Evolutionary conservation across 2,113 vertebrate genomes (phyloP), one percentile per base, ranked within the genome.

Genomic region (Cheirogaleus medius): DNA sequence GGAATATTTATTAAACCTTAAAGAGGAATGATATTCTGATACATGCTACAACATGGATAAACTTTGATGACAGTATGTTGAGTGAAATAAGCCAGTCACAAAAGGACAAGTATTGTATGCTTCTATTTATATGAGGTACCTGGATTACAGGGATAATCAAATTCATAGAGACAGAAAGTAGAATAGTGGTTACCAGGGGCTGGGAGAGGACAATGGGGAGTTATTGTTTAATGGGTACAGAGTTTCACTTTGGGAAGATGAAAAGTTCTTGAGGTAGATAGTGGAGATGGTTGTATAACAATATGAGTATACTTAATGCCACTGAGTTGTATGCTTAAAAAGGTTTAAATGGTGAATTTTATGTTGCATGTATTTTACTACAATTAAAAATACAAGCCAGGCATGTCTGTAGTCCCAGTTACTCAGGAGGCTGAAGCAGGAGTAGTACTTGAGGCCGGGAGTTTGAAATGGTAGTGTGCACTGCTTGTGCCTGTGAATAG

Each of bases 191-290:
- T 87, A 47, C 18, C n/a, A 78, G 49, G 21, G 44, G 15, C 81
- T 71, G 29, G 25, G 34, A 78, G 23, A 42, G 56, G 14, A 21
- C 39, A 47, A 2, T 37, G 37, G 60, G 49, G 15, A 77, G 32
- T 77, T 84, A 78, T 17, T 80, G 49, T 90, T 56, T 49, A 85
- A 77, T 58, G 49, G 47, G 49, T 74, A 44, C 39, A 84, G n/a
- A 76, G 17, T 83, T 90, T 94, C 68, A 90, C 23, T 80, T 95
- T 91, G 52, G n/a, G 42, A 91, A 42, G n/a, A 91, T 91, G 52
- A 68, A 90, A 78, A 44, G 47, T 77, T 56, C 37, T 77, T 84
- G 47, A 66, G 39, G 21, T 82, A 37, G 47, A 29, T 94, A 58
- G 66, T 89, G 42, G 77, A 80, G 52, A 37, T 32, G 25, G 39